Evolutionary conservation across 2,113 vertebrate species (phyloP), one percentile per base, ranked within the genome.

Genomic region (Bufo gargarizans): DNA sequence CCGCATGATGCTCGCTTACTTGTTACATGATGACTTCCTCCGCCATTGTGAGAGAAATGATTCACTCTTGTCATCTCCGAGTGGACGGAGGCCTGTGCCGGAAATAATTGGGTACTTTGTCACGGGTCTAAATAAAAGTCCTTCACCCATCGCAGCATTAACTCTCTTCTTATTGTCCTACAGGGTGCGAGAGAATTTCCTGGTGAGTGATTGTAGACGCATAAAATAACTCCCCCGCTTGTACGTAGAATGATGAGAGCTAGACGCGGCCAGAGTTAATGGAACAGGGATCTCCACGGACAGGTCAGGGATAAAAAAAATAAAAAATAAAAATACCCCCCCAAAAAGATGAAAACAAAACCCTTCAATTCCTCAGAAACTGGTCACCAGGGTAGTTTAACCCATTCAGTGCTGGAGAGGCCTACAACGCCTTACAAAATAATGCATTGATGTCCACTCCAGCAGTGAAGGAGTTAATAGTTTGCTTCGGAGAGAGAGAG

Each of bases 361-460:
- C 43, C 13, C 10, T 7, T n/a, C n/a, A 56, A 83, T 49, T 84
- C 76, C 74, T 55, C 47, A 20, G 50, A 65, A 69, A 43, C 56
- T 89, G 81, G 87, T 84, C 72, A 89, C 82, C 87, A 84, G 87
- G 69, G 87, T 84, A 84, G 87, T 84, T 89, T 89, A 89, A 89
- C 87, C 87, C 87, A 84, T 89, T 89, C 87, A 89, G 83, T 89
- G 87, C 87, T 89, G 87, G 87, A 89, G 87, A 84, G 87, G 87
- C 87, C 87, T 89, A 89, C 87, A 89, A 89, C 87, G 87, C 87
- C 82, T 89, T 89, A 76, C 87, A 84, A 89, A 89, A 84, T 89
- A 89, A 89, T 89, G 87, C 87, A 89, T 89, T 89, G 87, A 89
- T 89, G 87, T 89, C 87, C 87, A 89, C 87, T 89, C 87, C 87